Evolutionary conservation across 1,140 invertebrate species (phyloP).

Genomic region (Brachystomella parvula): DNA sequence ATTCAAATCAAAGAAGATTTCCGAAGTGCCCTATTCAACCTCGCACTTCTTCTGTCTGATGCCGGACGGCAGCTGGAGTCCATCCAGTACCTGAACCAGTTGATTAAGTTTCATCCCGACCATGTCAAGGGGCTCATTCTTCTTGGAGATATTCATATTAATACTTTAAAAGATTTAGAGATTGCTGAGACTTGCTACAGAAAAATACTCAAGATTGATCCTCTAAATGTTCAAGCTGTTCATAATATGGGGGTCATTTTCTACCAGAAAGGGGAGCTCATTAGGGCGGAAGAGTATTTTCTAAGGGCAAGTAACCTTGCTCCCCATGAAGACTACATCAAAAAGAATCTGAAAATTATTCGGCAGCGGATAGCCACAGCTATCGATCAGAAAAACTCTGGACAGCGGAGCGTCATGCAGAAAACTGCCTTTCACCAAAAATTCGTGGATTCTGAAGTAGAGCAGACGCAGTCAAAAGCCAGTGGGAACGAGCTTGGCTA

Average conservation of each 20-base stretch:
- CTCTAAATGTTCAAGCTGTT: slow-evolving; percentile 84
- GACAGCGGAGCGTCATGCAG: slow-evolving; percentile 20
- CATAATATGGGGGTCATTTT: slow-evolving; percentile 95
- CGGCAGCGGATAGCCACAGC: slow-evolving; percentile 53
- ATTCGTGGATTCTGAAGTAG: not conserved
- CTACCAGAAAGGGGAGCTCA: slow-evolving; percentile 78
- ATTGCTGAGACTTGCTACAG: slow-evolving; percentile 86
- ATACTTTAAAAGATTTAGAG: slow-evolving; percentile 87
- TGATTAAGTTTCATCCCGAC: slow-evolving; percentile 83
- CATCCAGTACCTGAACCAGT: slow-evolving; percentile 81
- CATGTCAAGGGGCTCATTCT: slow-evolving; percentile 91
- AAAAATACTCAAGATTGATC: slow-evolving; percentile 74
- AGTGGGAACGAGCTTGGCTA: slow-evolving; percentile 16
- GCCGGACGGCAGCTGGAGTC: slow-evolving; percentile 80
- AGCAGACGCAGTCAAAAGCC: not conserved
- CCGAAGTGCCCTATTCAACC: slow-evolving; percentile 76
- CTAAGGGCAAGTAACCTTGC: slow-evolving; percentile 67
- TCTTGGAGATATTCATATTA: slow-evolving; percentile 93
- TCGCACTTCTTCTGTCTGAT: slow-evolving; percentile 82
- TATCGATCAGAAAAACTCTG: slow-evolving; percentile 13
- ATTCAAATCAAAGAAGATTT: slow-evolving; percentile 54
- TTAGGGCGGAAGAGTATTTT: slow-evolving; percentile 73
- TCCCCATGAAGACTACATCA: slow-evolving; percentile 81
- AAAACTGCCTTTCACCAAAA: slow-evolving; percentile 21
- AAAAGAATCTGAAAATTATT: slow-evolving; percentile 77